These are phyloP conservation scores for Orussus abietinus DNA, from an alignment of 1,140 invertebrate species.

Conservation along the genomic window DNA sequence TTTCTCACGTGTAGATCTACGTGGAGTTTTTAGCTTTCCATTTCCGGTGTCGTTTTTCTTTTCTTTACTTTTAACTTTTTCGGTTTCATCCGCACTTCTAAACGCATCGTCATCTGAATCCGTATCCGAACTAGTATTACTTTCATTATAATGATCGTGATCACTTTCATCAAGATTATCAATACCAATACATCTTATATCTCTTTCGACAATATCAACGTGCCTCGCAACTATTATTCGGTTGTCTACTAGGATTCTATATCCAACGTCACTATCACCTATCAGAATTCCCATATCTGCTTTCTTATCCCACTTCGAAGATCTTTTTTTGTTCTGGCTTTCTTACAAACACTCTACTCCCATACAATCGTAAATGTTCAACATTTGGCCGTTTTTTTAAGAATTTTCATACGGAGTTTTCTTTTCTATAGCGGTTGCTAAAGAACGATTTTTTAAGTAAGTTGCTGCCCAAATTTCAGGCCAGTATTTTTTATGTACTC, in stretches of 20 bases:
- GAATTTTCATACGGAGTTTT: no score
- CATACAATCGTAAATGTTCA: constrained; percentile 17
- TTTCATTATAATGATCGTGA: constrained; percentile 6
- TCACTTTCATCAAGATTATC: constrained; percentile 9
- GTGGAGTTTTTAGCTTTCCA: constrained; percentile 5
- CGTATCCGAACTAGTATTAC: not conserved
- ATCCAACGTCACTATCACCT: no score
- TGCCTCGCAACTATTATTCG: constrained; percentile 17
- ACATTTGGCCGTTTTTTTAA: constrained; percentile 15
- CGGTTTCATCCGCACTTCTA: constrained; percentile 6
- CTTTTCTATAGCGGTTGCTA: no score
- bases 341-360: constrained; percentile 19
- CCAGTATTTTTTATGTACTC: constrained; percentile 16
- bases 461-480: constrained; percentile 15
- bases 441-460: constrained; percentile 18
- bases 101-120: constrained; percentile 7
- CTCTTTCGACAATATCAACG: constrained; percentile 19
- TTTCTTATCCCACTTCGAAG: constrained; percentile 18
- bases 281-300: constrained; percentile 15
- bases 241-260: constrained; percentile 17
- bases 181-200: constrained; percentile 17
- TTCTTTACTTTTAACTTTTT: constrained; percentile 1
- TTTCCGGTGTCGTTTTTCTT: not conserved
- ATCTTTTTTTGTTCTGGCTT: constrained; percentile 14
- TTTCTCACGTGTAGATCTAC: constrained; percentile 8